A percentile compares a stretch with the other conserved stretches of the same genome.
Conservation (phyloP, 2,113 vertebrate genomes). For the Hassar affinis region DNA sequence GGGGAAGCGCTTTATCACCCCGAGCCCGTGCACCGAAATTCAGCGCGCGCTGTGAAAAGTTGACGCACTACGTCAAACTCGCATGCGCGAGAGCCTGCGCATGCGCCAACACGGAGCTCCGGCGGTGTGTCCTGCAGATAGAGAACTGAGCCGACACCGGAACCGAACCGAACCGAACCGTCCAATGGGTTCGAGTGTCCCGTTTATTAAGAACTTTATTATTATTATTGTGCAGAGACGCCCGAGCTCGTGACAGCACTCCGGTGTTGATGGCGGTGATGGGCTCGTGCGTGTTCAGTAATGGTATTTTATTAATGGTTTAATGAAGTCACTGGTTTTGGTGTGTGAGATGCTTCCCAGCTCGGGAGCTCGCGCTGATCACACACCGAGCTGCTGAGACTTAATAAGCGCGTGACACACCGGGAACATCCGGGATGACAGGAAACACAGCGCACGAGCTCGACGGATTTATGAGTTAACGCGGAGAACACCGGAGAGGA, state of each 20-base stretch:
- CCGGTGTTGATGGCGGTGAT: too few species aligned
- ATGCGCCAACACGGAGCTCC: too few species aligned
- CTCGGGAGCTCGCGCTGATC: too few species aligned
- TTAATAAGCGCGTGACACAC: too few species aligned
- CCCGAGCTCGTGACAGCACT: too few species aligned
- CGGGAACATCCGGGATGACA: too few species aligned
- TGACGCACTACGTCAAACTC: neutral
- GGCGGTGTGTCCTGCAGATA: neutral
- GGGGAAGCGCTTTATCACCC: neutral
- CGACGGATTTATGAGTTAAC: neutral
- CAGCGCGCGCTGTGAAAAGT: neutral
- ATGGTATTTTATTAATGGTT: neutral
- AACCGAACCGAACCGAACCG: too few species aligned
- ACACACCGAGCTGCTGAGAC: too few species aligned
- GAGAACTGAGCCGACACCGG: too few species aligned
- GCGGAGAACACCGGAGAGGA: neutral
- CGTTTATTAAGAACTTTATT: neutral
- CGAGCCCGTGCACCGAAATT: neutral
- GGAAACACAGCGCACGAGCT: too few species aligned
- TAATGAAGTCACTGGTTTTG: neutral
- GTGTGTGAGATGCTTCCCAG: neutral
- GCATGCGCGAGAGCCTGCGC: neutral
- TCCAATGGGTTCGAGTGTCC: neutral
- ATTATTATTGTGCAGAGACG: too few species aligned
- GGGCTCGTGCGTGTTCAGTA: too few species aligned